Base-by-base conservation (phyloP, 2,888 invertebrate species). In the Sthenelais limicola region DNA sequence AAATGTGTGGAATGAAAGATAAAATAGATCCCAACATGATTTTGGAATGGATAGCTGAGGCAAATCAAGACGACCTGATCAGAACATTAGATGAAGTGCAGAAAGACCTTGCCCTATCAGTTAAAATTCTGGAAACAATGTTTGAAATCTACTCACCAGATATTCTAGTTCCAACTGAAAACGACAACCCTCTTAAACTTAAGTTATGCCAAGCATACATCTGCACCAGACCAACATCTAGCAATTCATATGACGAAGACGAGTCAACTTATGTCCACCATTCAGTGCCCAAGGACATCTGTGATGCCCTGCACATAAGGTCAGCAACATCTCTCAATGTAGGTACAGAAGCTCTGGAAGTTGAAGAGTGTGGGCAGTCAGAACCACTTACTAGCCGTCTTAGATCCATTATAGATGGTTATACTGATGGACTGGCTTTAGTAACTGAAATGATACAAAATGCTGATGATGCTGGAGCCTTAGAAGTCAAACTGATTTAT, bases 381-480 rank as follows among this genome's bases (percentile, higher is more conserved):
- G 85, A 85, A 73, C 79, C 82, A 0, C 76, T 85, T 18, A 84
- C 84, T 4, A 75, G 76, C 28, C 78, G 84, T 18, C 74, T 85
- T 1, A 78, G 80, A 26, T 74, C 70, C 24, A 69, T 84, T n/a
- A 75, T 85, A 0, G 56, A 71, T 33, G 78, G 77, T 18, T 78
- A 78, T 68, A 78, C 79, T 33, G 83, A 83, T 74, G 83, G 83
- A 0, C 80, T 84, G 33, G 79, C 83, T 7, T 79, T 85, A 15
- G 82, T 83, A 0, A 83, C 85, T 80, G 86, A 86, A 70, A 74
- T 86, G 43, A 78, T 86, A 5, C 85, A 86, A 74, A 86, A 86
- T 77, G 86, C 86, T 0, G 86, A 86, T 48, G 85, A 86, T 76
- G 84, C 85, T 18, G 81, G 81, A 5, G 86, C 86, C 2, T 80